phyloP scores from a whole-genome alignment of 2,797 vertebrate species.

The Liparis tanakae region DNA sequence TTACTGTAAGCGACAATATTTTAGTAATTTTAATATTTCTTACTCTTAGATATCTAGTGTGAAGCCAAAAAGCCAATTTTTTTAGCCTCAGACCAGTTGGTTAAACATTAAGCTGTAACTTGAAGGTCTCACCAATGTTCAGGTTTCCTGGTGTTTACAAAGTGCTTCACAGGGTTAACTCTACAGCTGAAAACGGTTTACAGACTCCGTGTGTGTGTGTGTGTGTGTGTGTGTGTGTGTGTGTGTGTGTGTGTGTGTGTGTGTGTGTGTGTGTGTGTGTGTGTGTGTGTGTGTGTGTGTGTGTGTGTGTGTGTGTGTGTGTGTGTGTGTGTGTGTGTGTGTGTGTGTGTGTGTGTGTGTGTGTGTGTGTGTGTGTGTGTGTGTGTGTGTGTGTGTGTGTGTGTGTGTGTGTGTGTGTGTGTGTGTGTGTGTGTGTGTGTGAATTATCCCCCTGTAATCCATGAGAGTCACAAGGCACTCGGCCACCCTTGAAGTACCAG shows the following conservation, averaged over 20 bases:
- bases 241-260: neutral
- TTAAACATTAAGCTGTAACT: neutral
- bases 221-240: neutral
- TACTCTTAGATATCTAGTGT: neutral
- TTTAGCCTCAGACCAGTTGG: neutral
- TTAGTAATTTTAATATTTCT: neutral
- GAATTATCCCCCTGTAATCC: conserved; percentile 64
- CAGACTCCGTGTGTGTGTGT: neutral
- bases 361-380: neutral
- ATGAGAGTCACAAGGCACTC: conserved; percentile 53
- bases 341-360: neutral
- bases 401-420: neutral
- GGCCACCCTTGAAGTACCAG: conserved; percentile 60
- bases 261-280: neutral
- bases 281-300: neutral
- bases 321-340: neutral
- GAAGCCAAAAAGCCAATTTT: neutral
- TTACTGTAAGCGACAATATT: neutral
- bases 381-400: neutral
- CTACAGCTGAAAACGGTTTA: conserved; percentile 7
- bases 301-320: neutral
- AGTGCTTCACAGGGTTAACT: conserved; percentile 8
- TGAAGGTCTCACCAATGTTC: neutral
- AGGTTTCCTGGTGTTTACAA: neutral
- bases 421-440: neutral